Conservation (phyloP, 1,140 invertebrate genomes). For the Chymomyza costata region DNA sequence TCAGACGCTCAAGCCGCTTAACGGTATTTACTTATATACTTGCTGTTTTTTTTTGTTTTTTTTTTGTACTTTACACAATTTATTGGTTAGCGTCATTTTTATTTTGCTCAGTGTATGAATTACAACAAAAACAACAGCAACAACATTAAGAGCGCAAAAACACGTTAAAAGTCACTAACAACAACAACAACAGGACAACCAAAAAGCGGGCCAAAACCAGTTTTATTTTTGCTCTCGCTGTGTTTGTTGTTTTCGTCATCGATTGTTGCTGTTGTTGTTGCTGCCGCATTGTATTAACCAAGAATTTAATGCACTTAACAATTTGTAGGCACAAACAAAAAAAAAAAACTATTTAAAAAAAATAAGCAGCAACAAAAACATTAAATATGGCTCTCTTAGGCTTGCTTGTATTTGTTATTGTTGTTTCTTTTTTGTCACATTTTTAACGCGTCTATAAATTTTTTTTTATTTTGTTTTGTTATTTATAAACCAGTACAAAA, state of each 20-base stretch:
- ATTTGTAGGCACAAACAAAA: background rate
- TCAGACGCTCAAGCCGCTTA: too few relatives aligned
- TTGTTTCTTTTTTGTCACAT: conserved; percentile 6
- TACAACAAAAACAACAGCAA: conserved; percentile 3
- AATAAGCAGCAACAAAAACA: background rate
- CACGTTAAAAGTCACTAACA: conserved; percentile 4
- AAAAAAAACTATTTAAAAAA: too few relatives aligned
- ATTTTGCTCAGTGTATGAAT: too few relatives aligned
- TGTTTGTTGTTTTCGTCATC: conserved; percentile 14
- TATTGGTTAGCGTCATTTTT: too few relatives aligned
- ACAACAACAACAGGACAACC: conserved; percentile 25
- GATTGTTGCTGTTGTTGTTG: conserved; percentile 5
- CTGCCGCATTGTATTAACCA: conserved; percentile 9
- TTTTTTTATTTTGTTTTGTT: conserved; percentile 15
- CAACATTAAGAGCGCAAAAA: too few relatives aligned
- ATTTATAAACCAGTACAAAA: conserved; percentile 14
- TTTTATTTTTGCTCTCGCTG: conserved; percentile 28
- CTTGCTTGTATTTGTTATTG: background rate
- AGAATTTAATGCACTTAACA: conserved; percentile 29
- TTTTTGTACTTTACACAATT: too few relatives aligned
- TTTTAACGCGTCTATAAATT: too few relatives aligned
- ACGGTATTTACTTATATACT: too few relatives aligned
- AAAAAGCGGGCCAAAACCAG: conserved; percentile 43
- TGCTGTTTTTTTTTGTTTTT: too few relatives aligned
- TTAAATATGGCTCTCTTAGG: background rate